Evolutionary conservation across 1,140 invertebrate species (phyloP), one percentile per base, ranked within the genome.

Genomic region (Stegodyphus dumicola): DNA sequence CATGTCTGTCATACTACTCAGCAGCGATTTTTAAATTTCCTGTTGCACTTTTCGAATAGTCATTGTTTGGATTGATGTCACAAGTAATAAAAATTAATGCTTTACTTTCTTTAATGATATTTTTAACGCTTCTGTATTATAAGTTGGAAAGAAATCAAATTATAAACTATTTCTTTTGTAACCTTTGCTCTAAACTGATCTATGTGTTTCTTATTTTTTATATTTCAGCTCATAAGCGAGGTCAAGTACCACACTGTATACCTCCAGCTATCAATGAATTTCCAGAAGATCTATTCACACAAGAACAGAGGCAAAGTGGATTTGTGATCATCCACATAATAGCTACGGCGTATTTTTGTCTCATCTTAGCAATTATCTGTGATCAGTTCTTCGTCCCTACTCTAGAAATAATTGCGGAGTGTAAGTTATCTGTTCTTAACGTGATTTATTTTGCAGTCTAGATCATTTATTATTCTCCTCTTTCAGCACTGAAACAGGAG

Each of bases 321-420:
- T 96, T 94, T 89, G 94, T 96, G 86, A 92, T 95, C 64, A 91
- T 97, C 79, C 96, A 98, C 91, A 93, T 95, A 84, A 90, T 96
- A 87, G 92, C 95, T 56, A 95, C 95, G 71, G 93, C 96, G 89
- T 97, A 97, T 92, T 93, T 96, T 88, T 90, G 88, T 84, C 88
- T 96, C 95, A 91, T 95, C 56, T 92, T 97, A 89, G 95, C 95
- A 66, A 93, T 96, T 89, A 95, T 96, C 87, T 96, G 95, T 91
- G 95, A 96, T 90, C 95, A 96, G 89, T 97, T 95, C 91, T 95
- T 96, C 89, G 94, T 96, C 88, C 95, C 95, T 87, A 95, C 95
- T 51, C 95, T 97, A 88, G 95, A 96, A 91, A 94, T 94, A 91
- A 95, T 96, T 92, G 74, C 77, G 33, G 87, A 87, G 56, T 54